Evolutionary conservation across 2,888 invertebrate genomes (phyloP), one percentile per base, ranked within the genome.

Genomic region (Drosophila fulvimacula): DNA sequence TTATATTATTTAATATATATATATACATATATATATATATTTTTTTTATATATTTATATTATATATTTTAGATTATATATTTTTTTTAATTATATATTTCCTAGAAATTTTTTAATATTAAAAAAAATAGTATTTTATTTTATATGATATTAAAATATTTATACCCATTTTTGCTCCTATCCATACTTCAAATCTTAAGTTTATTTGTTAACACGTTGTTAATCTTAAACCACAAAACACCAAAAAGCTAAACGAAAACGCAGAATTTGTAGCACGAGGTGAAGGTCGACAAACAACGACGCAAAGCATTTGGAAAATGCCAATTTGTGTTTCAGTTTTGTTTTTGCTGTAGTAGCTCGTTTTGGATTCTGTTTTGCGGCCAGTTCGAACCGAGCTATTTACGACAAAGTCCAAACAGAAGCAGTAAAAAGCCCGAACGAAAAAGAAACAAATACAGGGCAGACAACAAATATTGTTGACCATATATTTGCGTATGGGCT

Each of bases 281-380:
- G 88, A 84, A 89, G 89, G 88, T 79, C 85, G 53, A 49, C 77
- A 77, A 82, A 80, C 82, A 80, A 57, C 46, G 60, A 10, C 53
- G 59, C 36, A 52, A 57, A 73, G 58, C 52, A 58, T 76, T 73
- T 60, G 59, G 66, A 72, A 76, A 67, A 73, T 69, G 48, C 30
- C 63, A 78, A 51, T 64, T 73, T 73, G 41, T 64, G 15, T 58
- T 59, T 60, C 30, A 48, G 13, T 46, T 61, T 52, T 52, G 13
- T n/a, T 19, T 30, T 3, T 7, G 11, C 17, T 46, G 52, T 15
- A 32, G 19, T 41, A 32, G 30, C 34, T 51, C 41, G 11, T 55
- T 48, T 41, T 10, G 34, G 39, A 58, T 56, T 71, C 41, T 34
- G 44, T 49, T 67, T 59, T 77, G 66, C 32, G 38, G 27, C 17